Conservation (phyloP, 2,797 vertebrate species). For the Adrianichthys oophorus region DNA sequence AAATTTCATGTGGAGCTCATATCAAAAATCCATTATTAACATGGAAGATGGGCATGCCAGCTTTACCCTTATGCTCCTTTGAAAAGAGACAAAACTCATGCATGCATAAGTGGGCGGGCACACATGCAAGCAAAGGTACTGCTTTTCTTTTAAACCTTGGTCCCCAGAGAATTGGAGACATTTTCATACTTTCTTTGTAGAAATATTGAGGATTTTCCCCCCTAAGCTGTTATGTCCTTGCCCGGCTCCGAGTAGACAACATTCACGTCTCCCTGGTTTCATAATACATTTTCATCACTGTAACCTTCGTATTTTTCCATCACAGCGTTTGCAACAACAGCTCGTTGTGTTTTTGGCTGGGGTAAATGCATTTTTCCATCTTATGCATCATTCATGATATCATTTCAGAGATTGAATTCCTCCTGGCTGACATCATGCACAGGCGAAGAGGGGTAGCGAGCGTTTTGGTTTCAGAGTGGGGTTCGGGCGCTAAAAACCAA, state of each 20-base stretch:
- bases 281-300: constrained; percentile 65
- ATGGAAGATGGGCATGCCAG: constrained; percentile 57
- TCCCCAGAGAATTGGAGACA: constrained; percentile 30
- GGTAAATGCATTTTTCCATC: constrained; percentile 73
- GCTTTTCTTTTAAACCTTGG: background rate
- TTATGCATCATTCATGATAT: constrained; percentile 79
- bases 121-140: constrained; percentile 28
- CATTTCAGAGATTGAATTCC: constrained; percentile 76
- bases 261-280: constrained; percentile 57
- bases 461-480: constrained; percentile 29
- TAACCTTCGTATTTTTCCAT: constrained; percentile 72
- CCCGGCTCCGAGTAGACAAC: constrained; percentile 45
- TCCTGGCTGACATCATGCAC: constrained; percentile 69
- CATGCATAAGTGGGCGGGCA: constrained; percentile 26
- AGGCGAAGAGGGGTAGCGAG: constrained; percentile 36
- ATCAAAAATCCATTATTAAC: constrained; percentile 82
- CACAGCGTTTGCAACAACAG: constrained; percentile 72
- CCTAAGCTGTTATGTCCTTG: constrained; percentile 46
- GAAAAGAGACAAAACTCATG: constrained; percentile 47
- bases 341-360: constrained; percentile 67
- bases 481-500: constrained; percentile 34
- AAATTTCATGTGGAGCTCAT: constrained; percentile 79
- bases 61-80: constrained; percentile 37
- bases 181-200: constrained; percentile 38
- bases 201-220: constrained; percentile 46